phyloP scores from a whole-genome alignment of 2,113 vertebrate genomes.

The Cnemophilus loriae region DNA sequence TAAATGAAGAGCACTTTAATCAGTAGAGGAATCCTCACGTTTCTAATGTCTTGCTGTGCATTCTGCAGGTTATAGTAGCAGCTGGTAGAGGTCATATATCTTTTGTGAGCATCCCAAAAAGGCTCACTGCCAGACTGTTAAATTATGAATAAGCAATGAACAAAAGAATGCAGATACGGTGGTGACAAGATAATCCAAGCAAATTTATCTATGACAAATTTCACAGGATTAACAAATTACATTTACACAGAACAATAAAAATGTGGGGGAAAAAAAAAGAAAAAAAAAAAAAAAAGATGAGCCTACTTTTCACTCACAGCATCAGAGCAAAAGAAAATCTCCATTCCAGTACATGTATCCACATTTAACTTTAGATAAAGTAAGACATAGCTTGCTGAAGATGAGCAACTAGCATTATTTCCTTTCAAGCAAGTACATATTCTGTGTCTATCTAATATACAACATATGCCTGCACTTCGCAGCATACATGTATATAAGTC shows the following conservation, averaged over 20 bases:
- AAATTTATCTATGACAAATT: conserved; percentile 93
- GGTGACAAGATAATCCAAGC: conserved; percentile 90
- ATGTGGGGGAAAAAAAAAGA: conserved; percentile 36
- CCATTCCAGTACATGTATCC: conserved; percentile 63
- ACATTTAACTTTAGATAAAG: conserved; percentile 70
- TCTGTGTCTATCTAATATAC: background rate
- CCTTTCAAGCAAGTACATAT: conserved; percentile 15
- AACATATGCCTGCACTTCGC: background rate
- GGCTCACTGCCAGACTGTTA: conserved; percentile 86
- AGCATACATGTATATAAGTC: background rate
- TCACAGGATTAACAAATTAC: conserved; percentile 90
- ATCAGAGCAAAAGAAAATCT: conserved; percentile 59
- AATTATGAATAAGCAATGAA: conserved; percentile 91
- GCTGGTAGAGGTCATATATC: conserved; percentile 89
- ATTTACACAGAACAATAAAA: conserved; percentile 89
- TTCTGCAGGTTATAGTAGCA: conserved; percentile 86
- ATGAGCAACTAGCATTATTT: conserved; percentile 32
- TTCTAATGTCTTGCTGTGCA: conserved; percentile 83
- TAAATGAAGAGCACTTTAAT: conserved; percentile 84
- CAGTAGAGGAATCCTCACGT: conserved; percentile 82
- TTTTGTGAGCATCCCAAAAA: conserved; percentile 85
- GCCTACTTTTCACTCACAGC: conserved; percentile 70
- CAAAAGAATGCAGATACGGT: conserved; percentile 89
- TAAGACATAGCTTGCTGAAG: conserved; percentile 61
- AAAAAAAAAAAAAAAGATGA: conserved; percentile 62